These are phyloP conservation scores for Microvelia longipes DNA, from an alignment of 1,140 invertebrate species.

Conservation along the genomic window DNA sequence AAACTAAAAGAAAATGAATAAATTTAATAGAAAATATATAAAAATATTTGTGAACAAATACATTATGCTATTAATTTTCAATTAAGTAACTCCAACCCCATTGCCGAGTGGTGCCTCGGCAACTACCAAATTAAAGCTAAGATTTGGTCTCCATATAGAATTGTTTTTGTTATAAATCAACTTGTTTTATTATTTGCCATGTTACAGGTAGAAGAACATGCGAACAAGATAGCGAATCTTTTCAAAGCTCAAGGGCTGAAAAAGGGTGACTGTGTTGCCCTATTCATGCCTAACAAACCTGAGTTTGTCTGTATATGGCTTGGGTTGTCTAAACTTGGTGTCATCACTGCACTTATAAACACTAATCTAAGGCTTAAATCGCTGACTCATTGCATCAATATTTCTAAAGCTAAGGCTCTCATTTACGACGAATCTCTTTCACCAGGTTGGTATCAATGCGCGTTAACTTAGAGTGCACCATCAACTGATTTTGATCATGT, in stretches of 20 bases:
- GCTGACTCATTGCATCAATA: constrained; percentile 41
- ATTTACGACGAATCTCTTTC: constrained; percentile 39
- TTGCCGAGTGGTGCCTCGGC: too few relatives aligned
- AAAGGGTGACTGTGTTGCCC: constrained; percentile 38
- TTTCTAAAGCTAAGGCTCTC: not conserved
- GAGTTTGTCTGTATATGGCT: constrained; percentile 50
- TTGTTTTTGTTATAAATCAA: too few relatives aligned
- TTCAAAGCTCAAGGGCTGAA: constrained; percentile 37
- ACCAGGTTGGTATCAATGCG: constrained; percentile 38
- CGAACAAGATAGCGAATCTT: constrained; percentile 42
- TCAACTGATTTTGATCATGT: too few relatives aligned
- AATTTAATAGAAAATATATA: too few relatives aligned
- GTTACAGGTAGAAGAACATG: constrained; percentile 41
- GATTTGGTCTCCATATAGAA: too few relatives aligned
- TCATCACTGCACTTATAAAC: constrained; percentile 52
- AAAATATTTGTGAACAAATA: too few relatives aligned
- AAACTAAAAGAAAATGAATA: too few relatives aligned
- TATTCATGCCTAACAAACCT: not conserved
- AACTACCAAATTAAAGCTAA: too few relatives aligned
- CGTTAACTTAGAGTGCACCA: too few relatives aligned
- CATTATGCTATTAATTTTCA: too few relatives aligned
- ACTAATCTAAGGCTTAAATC: constrained; percentile 45
- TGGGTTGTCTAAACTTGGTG: constrained; percentile 46
- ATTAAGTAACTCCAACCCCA: too few relatives aligned
- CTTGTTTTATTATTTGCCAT: too few relatives aligned